phyloP scores from a whole-genome alignment of 2,888 invertebrate genomes.

The Flabesymbios commensalis region DNA sequence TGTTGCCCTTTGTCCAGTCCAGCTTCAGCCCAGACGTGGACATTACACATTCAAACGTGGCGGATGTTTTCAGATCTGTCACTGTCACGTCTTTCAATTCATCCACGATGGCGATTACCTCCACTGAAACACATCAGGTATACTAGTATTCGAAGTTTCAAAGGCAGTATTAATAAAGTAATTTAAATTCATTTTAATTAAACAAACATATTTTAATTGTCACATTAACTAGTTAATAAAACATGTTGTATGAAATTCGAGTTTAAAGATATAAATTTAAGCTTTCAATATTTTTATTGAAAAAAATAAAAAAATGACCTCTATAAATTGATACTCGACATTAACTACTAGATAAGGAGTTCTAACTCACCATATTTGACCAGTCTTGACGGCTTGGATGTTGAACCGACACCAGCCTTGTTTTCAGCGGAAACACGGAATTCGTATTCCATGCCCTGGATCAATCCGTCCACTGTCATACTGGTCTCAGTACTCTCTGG shows the following conservation, averaged over 20 bases:
- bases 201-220: too few relatives aligned
- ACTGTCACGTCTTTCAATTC: slow-evolving; percentile 50
- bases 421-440: slow-evolving; percentile 86
- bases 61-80: slow-evolving; percentile 63
- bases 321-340: too few relatives aligned
- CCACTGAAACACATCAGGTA: slow-evolving; percentile 29
- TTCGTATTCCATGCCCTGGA: slow-evolving; percentile 88
- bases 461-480: slow-evolving; percentile 68
- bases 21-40: slow-evolving; percentile 79
- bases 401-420: slow-evolving; percentile 82
- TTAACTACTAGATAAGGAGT: too few relatives aligned
- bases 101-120: slow-evolving; percentile 49
- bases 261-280: too few relatives aligned
- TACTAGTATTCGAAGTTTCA: too few relatives aligned
- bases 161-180: too few relatives aligned
- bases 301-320: too few relatives aligned
- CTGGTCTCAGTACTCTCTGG: slow-evolving; percentile 39
- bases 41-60: slow-evolving; percentile 77
- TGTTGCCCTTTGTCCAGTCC: slow-evolving; percentile 71
- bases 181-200: too few relatives aligned
- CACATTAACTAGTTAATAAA: too few relatives aligned
- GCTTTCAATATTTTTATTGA: too few relatives aligned
- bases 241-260: too few relatives aligned
- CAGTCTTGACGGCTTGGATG: slow-evolving; percentile 13
- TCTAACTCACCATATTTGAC: slow-evolving; percentile 29